Evolutionary conservation across 2,113 vertebrate genomes (phyloP).

Genomic region (Elachura formosa): DNA sequence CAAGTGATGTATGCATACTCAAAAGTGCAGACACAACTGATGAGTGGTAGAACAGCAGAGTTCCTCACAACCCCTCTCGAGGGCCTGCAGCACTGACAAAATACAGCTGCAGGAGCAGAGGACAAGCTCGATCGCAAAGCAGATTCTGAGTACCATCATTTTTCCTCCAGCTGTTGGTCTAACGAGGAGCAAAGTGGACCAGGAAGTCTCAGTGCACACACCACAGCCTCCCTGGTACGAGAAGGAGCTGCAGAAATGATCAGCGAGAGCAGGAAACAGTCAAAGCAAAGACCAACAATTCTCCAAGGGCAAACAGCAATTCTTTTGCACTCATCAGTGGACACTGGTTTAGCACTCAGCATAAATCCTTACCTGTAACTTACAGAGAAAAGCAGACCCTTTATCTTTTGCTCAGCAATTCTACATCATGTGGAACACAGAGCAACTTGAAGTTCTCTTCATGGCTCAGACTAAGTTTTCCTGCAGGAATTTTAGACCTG

Average conservation of each 20-base stretch:
- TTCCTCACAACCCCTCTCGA: background rate
- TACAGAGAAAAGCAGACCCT: background rate
- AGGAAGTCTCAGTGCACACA: background rate
- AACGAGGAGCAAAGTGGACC: background rate
- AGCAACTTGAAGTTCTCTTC: background rate
- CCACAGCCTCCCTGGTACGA: background rate
- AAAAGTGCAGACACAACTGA: background rate
- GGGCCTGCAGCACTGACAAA: background rate
- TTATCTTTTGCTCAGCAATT: background rate
- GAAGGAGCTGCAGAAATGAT: background rate
- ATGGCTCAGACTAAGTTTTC: background rate
- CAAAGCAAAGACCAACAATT: background rate
- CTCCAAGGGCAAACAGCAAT: background rate
- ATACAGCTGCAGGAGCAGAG: background rate
- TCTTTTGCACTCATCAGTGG: background rate
- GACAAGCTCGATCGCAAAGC: background rate
- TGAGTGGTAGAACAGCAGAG: background rate
- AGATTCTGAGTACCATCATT: background rate
- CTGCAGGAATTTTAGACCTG: background rate
- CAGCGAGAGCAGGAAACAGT: background rate
- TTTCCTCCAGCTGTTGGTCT: background rate
- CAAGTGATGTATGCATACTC: background rate
- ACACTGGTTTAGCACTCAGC: background rate
- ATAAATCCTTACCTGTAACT: background rate
- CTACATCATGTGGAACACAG: background rate